Percentiles rank a stretch among this genome's conserved stretches.
Conservation (phyloP, 2,888 invertebrate species). For the Pediacus dermestoides region DNA sequence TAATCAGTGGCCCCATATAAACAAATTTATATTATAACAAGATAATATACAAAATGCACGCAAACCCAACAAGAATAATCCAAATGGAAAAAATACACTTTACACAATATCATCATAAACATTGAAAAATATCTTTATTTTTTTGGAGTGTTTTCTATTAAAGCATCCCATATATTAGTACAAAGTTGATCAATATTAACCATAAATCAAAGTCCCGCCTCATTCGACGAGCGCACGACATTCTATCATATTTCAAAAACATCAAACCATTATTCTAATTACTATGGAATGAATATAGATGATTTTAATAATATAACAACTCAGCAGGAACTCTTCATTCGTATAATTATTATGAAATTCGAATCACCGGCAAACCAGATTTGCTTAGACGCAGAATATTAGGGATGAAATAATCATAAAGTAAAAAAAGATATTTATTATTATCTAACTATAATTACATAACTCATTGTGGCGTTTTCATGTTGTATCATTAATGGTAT, state of each 20-base stretch:
- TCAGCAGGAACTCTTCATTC: conserved; percentile 30
- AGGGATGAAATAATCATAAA: too few relatives aligned
- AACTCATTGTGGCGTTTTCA: conserved; percentile 4
- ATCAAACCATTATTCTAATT: conserved; percentile 49
- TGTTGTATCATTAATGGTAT: conserved; percentile 2
- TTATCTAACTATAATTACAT: conserved; percentile 5
- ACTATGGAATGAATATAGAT: conserved; percentile 45
- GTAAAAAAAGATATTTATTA: too few relatives aligned
- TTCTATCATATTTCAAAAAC: conserved; percentile 49
- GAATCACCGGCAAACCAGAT: conserved; percentile 22
- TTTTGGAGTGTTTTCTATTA: too few relatives aligned
- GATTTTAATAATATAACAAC: conserved; percentile 42
- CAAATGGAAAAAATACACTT: conserved; percentile 3
- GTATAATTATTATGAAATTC: conserved; percentile 26
- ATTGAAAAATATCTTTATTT: too few relatives aligned
- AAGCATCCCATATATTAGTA: conserved; percentile 28
- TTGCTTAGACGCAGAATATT: conserved; percentile 11
- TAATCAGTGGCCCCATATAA: conserved; percentile 1
- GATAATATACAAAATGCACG: background rate
- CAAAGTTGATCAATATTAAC: conserved; percentile 40
- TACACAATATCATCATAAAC: too few relatives aligned
- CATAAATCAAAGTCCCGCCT: conserved; percentile 48
- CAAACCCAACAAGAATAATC: too few relatives aligned
- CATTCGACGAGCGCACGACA: conserved; percentile 44
- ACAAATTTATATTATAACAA: conserved; percentile 4